These are phyloP conservation scores for Drosophila baimaii DNA, from an alignment of 1,140 invertebrate species.

Conservation along the genomic window DNA sequence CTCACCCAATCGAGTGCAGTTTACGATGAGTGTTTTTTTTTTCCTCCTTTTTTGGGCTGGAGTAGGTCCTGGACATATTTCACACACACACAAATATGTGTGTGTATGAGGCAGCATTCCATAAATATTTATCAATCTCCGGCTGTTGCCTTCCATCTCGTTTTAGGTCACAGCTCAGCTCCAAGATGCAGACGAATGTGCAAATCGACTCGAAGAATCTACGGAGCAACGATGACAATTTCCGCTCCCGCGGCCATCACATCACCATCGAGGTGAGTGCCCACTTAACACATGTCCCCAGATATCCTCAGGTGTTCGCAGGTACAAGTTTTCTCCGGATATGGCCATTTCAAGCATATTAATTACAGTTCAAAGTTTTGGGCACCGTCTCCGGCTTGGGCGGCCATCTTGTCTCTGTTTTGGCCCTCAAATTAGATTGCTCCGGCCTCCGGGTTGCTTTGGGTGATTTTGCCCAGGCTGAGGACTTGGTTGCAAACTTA, in stretches of 20 bases:
- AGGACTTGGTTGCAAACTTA: conserved; percentile 37
- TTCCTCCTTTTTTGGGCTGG: not conserved
- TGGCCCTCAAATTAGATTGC: conserved; percentile 53
- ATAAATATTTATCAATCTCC: conserved; percentile 45
- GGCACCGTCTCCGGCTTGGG: not conserved
- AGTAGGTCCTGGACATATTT: conserved; percentile 35
- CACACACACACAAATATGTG: conserved; percentile 1
- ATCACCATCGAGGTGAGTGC: conserved; percentile 82
- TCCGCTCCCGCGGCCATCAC: conserved; percentile 86
- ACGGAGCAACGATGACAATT: conserved; percentile 85
- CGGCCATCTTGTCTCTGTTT: not conserved
- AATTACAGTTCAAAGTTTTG: conserved; percentile 60
- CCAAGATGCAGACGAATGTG: conserved; percentile 88
- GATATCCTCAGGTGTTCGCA: not conserved
- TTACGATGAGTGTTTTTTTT: conserved; percentile 39
- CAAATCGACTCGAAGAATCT: conserved; percentile 88
- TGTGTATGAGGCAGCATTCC: conserved; percentile 48
- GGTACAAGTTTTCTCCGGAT: not conserved
- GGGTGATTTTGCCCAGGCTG: conserved; percentile 14
- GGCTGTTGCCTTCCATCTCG: not conserved
- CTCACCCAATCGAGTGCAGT: conserved; percentile 63
- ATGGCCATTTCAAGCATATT: conserved; percentile 45
- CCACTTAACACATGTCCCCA: conserved; percentile 28
- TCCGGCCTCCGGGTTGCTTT: conserved; percentile 40
- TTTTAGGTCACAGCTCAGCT: conserved; percentile 5